Evolutionary conservation across 2,888 invertebrate species (phyloP), one percentile per base, ranked within the genome.

Genomic region (Lithophane semibrunnea): DNA sequence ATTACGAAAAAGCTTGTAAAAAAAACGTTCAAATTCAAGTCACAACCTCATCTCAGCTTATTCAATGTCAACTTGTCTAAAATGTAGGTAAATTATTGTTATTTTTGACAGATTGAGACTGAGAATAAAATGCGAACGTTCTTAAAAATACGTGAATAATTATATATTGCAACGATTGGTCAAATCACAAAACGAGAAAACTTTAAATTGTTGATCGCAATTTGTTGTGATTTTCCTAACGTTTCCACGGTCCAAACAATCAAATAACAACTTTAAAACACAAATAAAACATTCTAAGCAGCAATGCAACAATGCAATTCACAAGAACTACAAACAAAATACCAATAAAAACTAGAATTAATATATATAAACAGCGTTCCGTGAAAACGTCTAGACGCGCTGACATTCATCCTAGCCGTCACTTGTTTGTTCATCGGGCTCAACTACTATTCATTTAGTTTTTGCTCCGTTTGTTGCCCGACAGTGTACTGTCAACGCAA

Each of bases 381-480:
- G 44, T 47, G 79, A 78, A 69, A 76, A 78, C 71, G 73, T 79
- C 82, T 73, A 82, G 73, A 63, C 71, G 42, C 29, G 65, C 68
- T 79, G 85, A 84, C 80, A 82, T 80, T 84, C 75, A 77, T 86
- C 74, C 78, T 66, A 58, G 63, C 67, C 58, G 73, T 78, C 82
- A 84, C 56, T 64, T 82, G 80, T 73, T 75, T 86, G 86, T 84
- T 79, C 68, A 72, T 66, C 86, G 73, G 73, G 73, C 74, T 83
- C 80, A 79, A 83, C 80, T 66, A 71, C 87, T 85, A 88, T 87
- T 88, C 85, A 87, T 88, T 83, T 69, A 67, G 83, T 87, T 87
- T 87, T 88, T 87, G 77, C 70, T 42, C 64, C 29, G 44, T 82
- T 84, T 87, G 82, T 82, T 73, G 79, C 69, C 71, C 87, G 77